phyloP scores from a whole-genome alignment of 1,140 invertebrate genomes.

The Colletes gigas region DNA sequence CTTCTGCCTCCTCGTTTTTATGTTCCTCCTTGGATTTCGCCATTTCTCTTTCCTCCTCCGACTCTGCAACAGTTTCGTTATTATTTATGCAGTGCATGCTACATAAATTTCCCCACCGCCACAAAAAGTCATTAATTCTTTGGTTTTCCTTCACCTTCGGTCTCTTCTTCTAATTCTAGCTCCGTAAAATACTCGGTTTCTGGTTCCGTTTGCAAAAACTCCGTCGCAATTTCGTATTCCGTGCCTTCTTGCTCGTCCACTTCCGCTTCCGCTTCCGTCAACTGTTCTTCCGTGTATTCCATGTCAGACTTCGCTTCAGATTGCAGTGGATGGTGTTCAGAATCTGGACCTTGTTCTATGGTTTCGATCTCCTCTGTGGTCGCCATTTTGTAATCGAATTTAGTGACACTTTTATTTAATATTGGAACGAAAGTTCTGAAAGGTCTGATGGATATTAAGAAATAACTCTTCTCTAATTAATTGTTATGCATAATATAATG shows the following conservation, averaged over 20 bases:
- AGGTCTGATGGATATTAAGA: too few relatives aligned
- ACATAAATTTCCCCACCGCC: neutral
- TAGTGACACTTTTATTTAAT: too few relatives aligned
- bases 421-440: too few relatives aligned
- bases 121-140: neutral
- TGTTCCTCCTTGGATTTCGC: too few relatives aligned
- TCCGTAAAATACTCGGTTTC: neutral
- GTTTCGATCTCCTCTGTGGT: too few relatives aligned
- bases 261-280: slow-evolving; percentile 5
- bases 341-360: neutral
- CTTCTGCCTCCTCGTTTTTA: neutral
- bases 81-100: neutral
- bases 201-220: slow-evolving; percentile 5
- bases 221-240: slow-evolving; percentile 17
- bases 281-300: slow-evolving; percentile 15
- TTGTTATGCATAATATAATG: too few relatives aligned
- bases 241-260: neutral
- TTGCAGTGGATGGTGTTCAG: slow-evolving; percentile 13
- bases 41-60: neutral
- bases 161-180: neutral
- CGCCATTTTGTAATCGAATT: neutral
- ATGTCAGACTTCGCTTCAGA: neutral
- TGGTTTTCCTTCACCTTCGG: neutral
- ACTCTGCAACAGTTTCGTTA: neutral
- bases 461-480: too few relatives aligned